Conservation (phyloP, 23 tunicate species). For the Halocynthia roretzi region DNA sequence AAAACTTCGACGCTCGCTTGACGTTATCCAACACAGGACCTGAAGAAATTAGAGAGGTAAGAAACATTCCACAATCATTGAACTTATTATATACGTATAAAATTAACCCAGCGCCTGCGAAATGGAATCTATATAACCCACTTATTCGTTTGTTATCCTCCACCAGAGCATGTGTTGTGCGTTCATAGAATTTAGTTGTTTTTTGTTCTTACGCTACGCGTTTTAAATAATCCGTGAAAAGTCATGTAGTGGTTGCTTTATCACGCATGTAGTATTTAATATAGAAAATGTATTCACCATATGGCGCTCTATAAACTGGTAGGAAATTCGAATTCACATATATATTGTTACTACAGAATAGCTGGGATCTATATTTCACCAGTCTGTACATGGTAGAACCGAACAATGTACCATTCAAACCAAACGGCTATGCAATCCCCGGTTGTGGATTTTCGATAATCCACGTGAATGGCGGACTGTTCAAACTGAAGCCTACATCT, state of each 20-base stretch:
- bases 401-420: not conserved
- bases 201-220: too few species aligned
- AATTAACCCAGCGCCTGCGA: too few species aligned
- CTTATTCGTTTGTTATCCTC: too few species aligned
- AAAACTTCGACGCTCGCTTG: not conserved
- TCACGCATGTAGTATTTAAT: too few species aligned
- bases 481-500: conserved; percentile 35
- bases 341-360: conserved; percentile 10
- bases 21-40: conserved; percentile 3
- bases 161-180: too few species aligned
- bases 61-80: not conserved
- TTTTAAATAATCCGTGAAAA: too few species aligned
- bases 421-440: conserved; percentile 35
- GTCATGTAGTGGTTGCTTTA: too few species aligned
- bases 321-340: not conserved
- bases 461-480: conserved; percentile 60
- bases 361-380: conserved; percentile 58
- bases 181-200: too few species aligned
- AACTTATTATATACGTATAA: too few species aligned
- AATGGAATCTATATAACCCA: too few species aligned
- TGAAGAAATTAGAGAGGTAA: not conserved
- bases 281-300: too few species aligned
- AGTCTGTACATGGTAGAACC: conserved; percentile 48
- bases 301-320: too few species aligned
- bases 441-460: conserved; percentile 14